A percentile compares a stretch with the other conserved stretches of the same genome.
Conservation (phyloP, 53 echinoderm and acorn worm genomes). For the Apostichopus leukothele region DNA sequence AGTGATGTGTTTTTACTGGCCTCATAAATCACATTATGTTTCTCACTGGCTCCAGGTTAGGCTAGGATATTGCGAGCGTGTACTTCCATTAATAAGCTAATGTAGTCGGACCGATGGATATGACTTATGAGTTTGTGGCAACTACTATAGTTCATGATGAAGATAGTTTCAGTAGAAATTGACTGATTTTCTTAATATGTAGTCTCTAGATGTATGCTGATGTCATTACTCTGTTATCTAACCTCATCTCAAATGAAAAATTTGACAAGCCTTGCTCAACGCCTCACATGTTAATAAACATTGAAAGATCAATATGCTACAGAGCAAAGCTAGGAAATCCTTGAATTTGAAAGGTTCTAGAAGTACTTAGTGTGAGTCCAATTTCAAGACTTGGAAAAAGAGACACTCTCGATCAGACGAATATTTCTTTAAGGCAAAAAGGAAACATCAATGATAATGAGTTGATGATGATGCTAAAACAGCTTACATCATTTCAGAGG, state of each 20-base stretch:
- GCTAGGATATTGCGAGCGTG: no score
- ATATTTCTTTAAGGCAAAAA: no score
- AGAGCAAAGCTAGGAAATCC: not conserved
- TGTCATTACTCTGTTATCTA: slow-evolving; percentile 2
- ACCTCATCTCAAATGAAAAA: slow-evolving; percentile 9
- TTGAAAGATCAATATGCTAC: slow-evolving; percentile 1
- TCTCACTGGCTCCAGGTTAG: no score
- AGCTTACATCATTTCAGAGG: no score
- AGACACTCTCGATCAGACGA: no score
- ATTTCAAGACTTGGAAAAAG: not conserved
- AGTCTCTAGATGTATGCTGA: not conserved
- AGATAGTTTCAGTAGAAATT: not conserved
- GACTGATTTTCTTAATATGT: not conserved
- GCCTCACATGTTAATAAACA: slow-evolving; percentile 27
- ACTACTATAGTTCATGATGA: not conserved
- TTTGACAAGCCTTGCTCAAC: not conserved
- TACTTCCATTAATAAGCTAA: no score
- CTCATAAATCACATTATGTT: no score
- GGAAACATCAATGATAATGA: no score
- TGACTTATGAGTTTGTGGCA: no score
- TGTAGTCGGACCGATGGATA: no score
- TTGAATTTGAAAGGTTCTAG: not conserved
- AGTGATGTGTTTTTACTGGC: no score
- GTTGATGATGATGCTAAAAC: no score
- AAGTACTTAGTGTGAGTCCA: not conserved